Base-by-base conservation (phyloP, 1,140 invertebrate species). In the Eupristina koningsbergeri region DNA sequence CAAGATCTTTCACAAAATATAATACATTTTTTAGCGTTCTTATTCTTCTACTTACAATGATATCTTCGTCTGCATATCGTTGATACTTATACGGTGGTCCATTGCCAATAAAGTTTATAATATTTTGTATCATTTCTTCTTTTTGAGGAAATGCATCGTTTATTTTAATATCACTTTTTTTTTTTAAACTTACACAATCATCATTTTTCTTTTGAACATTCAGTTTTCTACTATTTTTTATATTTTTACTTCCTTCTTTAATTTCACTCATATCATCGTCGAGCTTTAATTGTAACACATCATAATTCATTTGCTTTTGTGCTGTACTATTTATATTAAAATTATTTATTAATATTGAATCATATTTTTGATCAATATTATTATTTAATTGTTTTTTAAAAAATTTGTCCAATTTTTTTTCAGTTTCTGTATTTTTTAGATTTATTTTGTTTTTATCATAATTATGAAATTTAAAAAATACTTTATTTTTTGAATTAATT, bases 1-100 rank as follows among this genome's bases (percentile, higher is more conserved):
- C 77, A 64, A 89, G 58, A 22, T 86, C 64, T 79, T 85, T 89
- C n/a, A 90, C 13, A 84, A 87, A 89, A 47, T 86, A 61, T 13
- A 90, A 58, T 26, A 89, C 41, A 71, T 47, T 86, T 74, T 86
- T 87, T 9, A 88, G 17, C 29, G 88, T 39, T 50, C 86, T 82
- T 29, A 85, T 86, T 29, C 84, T 78, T 75, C 78, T 69, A 22
- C 84, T 83, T 7, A 76, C 50, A n/a, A 22, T 0, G 19, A 29
- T 9, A 61, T 80, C 53, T 26, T 82, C n/a, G 15, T 87, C 79
- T 0, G 80, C 82, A n/a, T 85, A 86, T 39, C 83, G 80, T 80
- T 89, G 86, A 81, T 89, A 87, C 53, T 84, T 88, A 74, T 87
- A 87, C 0, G 77, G 41, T 11, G 61, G 71, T 26, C 11, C 74